phyloP scores from a whole-genome alignment of 2,888 invertebrate genomes.

The Eledone cirrhosa region DNA sequence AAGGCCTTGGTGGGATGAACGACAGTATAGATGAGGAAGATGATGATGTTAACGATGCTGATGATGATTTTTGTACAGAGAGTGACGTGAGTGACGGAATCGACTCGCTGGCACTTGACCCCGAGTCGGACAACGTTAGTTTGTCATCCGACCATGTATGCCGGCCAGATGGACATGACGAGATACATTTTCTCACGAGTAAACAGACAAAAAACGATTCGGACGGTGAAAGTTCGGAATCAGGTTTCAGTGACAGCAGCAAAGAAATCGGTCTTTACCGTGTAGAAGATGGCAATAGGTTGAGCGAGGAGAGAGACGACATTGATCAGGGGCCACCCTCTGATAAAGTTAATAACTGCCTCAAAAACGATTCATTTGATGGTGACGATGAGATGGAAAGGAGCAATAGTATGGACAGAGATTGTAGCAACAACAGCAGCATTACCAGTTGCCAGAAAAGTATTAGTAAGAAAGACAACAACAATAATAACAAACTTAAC shows the following conservation, averaged over 20 bases:
- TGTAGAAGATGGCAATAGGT: constrained; percentile 23
- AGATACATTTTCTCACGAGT: constrained; percentile 51
- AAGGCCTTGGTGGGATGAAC: constrained; percentile 8
- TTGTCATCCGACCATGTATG: constrained; percentile 51
- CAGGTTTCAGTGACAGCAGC: constrained; percentile 57
- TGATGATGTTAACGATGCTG: constrained; percentile 9
- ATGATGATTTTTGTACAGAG: neutral
- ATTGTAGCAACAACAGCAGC: too few relatives aligned
- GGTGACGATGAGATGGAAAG: too few relatives aligned
- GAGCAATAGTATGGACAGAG: too few relatives aligned
- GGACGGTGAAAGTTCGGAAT: constrained; percentile 61
- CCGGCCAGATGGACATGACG: constrained; percentile 58
- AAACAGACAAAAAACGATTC: constrained; percentile 43
- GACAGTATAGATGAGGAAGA: constrained; percentile 27
- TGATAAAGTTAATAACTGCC: too few relatives aligned
- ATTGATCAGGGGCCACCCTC: too few relatives aligned
- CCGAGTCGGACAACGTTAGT: constrained; percentile 31
- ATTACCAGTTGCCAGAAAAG: too few relatives aligned
- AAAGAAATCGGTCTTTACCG: constrained; percentile 13
- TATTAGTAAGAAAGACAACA: too few relatives aligned
- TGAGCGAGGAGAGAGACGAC: neutral
- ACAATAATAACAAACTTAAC: too few relatives aligned
- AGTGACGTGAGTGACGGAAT: constrained; percentile 32
- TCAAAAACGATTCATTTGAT: too few relatives aligned
- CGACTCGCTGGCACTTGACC: constrained; percentile 37